Evolutionary conservation across 2,797 vertebrate genomes (phyloP), one percentile per base, ranked within the genome.

Genomic region (Numenius phaeopus): DNA sequence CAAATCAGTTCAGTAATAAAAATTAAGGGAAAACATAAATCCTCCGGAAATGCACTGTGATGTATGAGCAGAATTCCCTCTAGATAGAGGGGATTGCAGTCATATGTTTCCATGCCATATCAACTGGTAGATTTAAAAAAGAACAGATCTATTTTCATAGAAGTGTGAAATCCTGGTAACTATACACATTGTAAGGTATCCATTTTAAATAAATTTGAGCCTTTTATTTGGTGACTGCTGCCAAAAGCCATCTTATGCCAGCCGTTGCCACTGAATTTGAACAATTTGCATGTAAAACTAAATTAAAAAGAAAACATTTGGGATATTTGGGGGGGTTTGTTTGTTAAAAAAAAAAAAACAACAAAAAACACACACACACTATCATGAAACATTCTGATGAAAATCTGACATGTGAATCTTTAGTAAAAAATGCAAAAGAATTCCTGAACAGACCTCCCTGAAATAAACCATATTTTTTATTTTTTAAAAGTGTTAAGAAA

Each of bases 1-100:
- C 71, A 97, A 93, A 97, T 92, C 54, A 57, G 32, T 29, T 42
- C 67, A 76, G 61, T 94, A 91, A 96, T 94, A 93, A 96, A 97
- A 97, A 96, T 89, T 73, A 92, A 94, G 59, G 50, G 42, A 91
- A 73, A 81, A 26, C 11, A 90, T 80, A 82, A 89, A 93, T 57
- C 54, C 40, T 86, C 73, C 2, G 2, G 42, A 95, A 95, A 92
- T n/a, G 5, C 42, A 12, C 9, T 29, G 32, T 49, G 73, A 72
- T 64, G 66, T 59, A 91, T 27, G 54, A 89, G 42, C 59, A 96
- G 77, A 81, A 91, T 55, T 85, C 85, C 87, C 90, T 73, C 18
- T 17, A 67, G 87, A 62, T 8, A 69, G 58, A 80, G 29, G 55
- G 54, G 70, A 85, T 13, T 90, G 61, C 39, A 76, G 47, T 8